Evolutionary conservation across 2,888 invertebrate species (phyloP), one percentile per base, ranked within the genome.

Genomic region (Diabrotica balteata): DNA sequence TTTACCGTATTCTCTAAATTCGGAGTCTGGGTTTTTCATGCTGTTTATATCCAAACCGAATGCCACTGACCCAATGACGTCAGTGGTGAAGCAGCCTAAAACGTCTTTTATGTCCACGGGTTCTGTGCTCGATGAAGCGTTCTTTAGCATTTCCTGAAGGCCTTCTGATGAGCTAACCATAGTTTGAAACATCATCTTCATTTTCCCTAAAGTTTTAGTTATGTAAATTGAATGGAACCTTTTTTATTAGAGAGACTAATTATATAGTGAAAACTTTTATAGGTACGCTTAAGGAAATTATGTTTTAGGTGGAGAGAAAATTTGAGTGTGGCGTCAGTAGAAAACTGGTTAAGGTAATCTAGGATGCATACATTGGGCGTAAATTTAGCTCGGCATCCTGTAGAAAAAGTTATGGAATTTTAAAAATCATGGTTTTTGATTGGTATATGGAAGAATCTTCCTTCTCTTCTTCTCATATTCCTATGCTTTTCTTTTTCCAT

Each of bases 101-200:
- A 87, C 82, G 46, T 88, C 86, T 6, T 86, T 78, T 43, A 79
- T 76, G 59, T 77, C 71, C 10, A 73, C 62, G 0, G 63, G 60
- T 9, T 72, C 68, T 32, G 69, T 59, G 1, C 68, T 64, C 8
- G 43, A 60, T 8, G 63, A 54, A 42, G 73, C 59, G 17, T 73
- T 65, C n/a, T 68, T 50, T 0, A 73, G 63, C 8, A 72, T 71
- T 45, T 73, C 63, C 9, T 76, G 70, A 8, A 66, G 68, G 60
- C 68, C 75, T 8, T 71, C 75, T 9, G 72, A 77, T 58, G 89
- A 87, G 50, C 86, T 83, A 45, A 87, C 84, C 10, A 90, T 84
- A 0, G 88, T 86, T 0, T 85, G 84, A 73, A 89, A 90, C 88
- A 91, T 90, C 43, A 84, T 86, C 79, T 89, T 91, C 72, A 92